phyloP scores from a whole-genome alignment of 2,113 vertebrate species.

The Trochalopteron elliotii region DNA sequence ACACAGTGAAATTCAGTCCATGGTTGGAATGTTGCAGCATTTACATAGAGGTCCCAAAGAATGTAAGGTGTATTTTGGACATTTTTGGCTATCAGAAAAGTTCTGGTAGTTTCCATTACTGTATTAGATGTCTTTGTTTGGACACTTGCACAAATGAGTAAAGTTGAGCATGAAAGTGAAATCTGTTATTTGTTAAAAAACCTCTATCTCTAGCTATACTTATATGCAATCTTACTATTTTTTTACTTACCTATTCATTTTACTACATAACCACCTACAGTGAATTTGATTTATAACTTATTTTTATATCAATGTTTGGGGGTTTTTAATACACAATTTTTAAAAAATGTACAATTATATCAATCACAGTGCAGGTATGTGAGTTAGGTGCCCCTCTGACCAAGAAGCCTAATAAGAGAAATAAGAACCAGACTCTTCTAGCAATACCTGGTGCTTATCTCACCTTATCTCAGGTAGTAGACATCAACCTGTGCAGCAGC shows the following conservation, averaged over 20 bases:
- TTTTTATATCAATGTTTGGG: neutral
- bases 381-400: neutral
- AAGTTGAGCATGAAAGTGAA: neutral
- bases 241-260: neutral
- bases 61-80: fast-evolving
- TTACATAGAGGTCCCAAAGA: neutral
- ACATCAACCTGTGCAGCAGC: neutral
- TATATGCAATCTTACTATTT: neutral
- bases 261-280: neutral
- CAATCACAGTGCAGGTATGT: neutral
- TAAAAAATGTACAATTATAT: neutral
- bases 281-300: neutral
- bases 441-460: neutral
- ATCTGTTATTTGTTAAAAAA: neutral
- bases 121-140: neutral
- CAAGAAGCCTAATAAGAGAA: neutral
- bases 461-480: neutral
- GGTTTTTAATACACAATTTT: neutral
- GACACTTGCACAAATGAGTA: neutral
- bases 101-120: neutral
- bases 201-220: neutral
- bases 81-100: neutral
- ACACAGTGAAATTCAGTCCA: neutral
- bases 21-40: neutral
- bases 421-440: neutral